Percentiles rank a stretch among this genome's conserved stretches.
phyloP scores from a whole-genome alignment of 2,113 vertebrate genomes.

The Psettodes erumei region DNA sequence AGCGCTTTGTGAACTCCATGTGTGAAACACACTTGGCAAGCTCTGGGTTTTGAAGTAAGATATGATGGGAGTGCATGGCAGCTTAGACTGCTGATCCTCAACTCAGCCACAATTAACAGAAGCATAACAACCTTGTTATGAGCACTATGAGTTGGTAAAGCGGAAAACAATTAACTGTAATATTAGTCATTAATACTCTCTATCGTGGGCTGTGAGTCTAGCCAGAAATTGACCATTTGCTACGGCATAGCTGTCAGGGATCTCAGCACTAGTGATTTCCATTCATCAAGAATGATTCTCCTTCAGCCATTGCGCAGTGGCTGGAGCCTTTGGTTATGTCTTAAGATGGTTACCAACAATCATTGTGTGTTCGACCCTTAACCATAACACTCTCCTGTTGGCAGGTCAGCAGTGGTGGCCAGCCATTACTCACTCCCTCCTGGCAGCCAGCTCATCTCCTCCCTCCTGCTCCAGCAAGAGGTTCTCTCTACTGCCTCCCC shows the following conservation, averaged over 20 bases:
- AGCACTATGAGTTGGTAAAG: not conserved
- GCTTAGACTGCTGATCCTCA: constrained; percentile 2
- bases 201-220: not conserved
- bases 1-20: constrained; percentile 30
- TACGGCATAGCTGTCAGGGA: not conserved
- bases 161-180: not conserved
- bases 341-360: too few species aligned
- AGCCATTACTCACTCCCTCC: too few species aligned
- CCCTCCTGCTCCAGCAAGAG: too few species aligned
- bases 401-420: too few species aligned
- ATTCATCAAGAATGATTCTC: not conserved
- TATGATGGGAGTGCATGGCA: not conserved
- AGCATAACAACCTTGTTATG: not conserved
- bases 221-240: not conserved
- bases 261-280: too few species aligned
- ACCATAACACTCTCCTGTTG: too few species aligned
- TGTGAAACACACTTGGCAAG: constrained; percentile 2
- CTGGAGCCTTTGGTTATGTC: too few species aligned
- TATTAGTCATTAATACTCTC: not conserved
- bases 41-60: too few species aligned
- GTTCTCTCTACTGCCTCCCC: too few species aligned
- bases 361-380: too few species aligned
- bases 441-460: too few species aligned
- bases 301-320: too few species aligned
- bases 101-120: not conserved